Base-by-base conservation (phyloP, 2,113 vertebrate species). In the Brachypodius melanocephalos region DNA sequence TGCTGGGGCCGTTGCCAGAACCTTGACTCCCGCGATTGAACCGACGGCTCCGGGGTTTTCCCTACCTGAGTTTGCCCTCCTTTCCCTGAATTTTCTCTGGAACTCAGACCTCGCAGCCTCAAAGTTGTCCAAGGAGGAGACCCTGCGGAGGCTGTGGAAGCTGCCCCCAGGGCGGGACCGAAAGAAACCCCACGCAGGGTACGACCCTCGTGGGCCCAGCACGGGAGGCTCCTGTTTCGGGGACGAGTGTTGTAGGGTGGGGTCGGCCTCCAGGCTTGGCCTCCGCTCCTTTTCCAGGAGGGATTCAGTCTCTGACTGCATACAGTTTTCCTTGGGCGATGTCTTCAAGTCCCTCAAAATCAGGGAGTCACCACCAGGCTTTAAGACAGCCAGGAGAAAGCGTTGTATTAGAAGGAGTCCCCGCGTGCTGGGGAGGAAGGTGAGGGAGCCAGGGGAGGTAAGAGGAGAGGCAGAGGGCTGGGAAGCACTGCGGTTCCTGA, bases 111-210 rank as follows among this genome's bases (percentile, higher is more conserved):
- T 98, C 96, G 98, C 98, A 81, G 98, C 97, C 42, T 99, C 98
- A 95, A 97, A 95, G 34, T 99, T 98, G 97, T 98, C 98, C 94
- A 99, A 97, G 17, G 98, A 99, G 6, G 98, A 99, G 86, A 98
- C 98, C 7, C 98, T 98, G 52, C 98, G 96, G 85, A 99, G 98
- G 98, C 98, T 98, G 95, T 94, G 96, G 97, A 97, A 97, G 94
- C 95, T 97, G 92, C 96, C 96, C 96, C 90, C 87, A 0, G 92
- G 90, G 73, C 80, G 95, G 88, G 95, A 95, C 66, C 93, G 98
- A 69, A 97, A 96, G 85, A 98, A 80, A 17, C 95, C 71, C 76
- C 97, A 98, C 2, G 96, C 93, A n/a, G 97, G 80, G 66, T 97
- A 97, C 12, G 97, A 85, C 63, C 83, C 93, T 45, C 88, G 48